phyloP scores from a whole-genome alignment of 2,888 invertebrate genomes.

The Caenorhabditis angaria region DNA sequence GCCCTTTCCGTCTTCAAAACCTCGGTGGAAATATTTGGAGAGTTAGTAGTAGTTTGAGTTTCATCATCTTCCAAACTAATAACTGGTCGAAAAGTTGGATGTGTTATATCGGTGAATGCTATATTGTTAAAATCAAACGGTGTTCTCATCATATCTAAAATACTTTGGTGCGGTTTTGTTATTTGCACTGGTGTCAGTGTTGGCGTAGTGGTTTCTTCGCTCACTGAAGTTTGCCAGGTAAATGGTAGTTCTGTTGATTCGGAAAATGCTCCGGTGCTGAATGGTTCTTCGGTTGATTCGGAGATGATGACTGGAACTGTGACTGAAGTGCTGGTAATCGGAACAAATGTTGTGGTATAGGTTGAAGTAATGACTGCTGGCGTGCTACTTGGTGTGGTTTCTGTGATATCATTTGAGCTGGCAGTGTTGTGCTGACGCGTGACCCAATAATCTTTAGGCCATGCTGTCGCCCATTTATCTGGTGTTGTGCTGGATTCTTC shows the following conservation, averaged over 20 bases:
- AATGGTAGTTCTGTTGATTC: slow-evolving; percentile 45
- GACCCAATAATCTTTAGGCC: background rate
- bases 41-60: background rate
- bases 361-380: background rate
- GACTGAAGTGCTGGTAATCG: background rate
- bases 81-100: background rate
- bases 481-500: background rate
- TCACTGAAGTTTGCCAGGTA: slow-evolving; percentile 8
- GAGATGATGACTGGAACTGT: background rate
- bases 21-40: background rate
- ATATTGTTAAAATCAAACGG: background rate
- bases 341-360: slow-evolving; percentile 6
- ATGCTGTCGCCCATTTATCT: background rate
- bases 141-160: background rate
- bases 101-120: background rate
- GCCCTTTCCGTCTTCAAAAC: too few species aligned
- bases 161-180: background rate
- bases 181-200: background rate
- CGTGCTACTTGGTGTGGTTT: slow-evolving; percentile 8
- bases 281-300: background rate
- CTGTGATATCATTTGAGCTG: background rate
- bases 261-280: slow-evolving; percentile 14
- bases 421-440: background rate
- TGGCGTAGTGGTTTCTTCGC: background rate
- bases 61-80: background rate